These are phyloP conservation scores for Corythoichthys intestinalis DNA, from an alignment of 2,113 vertebrate species.

Conservation along the genomic window DNA sequence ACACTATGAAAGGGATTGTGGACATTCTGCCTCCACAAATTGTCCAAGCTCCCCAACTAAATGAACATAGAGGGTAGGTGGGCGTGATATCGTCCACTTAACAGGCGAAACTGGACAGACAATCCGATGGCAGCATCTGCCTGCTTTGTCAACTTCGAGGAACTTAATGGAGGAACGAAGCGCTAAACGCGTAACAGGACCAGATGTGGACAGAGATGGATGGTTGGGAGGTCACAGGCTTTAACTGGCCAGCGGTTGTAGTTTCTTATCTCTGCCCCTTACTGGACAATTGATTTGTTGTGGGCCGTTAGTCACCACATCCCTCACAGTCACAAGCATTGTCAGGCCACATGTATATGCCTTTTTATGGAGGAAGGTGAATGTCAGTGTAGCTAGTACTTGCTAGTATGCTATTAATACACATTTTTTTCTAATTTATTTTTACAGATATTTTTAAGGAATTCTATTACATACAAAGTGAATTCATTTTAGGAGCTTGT, in stretches of 20 bases:
- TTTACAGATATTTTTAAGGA: background rate
- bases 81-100: constrained; percentile 51
- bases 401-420: background rate
- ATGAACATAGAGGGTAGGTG: constrained; percentile 38
- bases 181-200: constrained; percentile 69
- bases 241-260: constrained; percentile 73
- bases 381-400: background rate
- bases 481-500: too few species aligned
- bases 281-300: constrained; percentile 87
- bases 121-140: constrained; percentile 81
- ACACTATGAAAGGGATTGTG: constrained; percentile 51
- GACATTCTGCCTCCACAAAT: constrained; percentile 40
- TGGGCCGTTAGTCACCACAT: constrained; percentile 82
- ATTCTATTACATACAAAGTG: background rate
- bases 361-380: constrained; percentile 48
- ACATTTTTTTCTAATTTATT: background rate
- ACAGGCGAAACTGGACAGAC: constrained; percentile 41
- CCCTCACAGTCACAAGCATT: constrained; percentile 28
- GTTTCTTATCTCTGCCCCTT: constrained; percentile 80
- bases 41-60: constrained; percentile 37
- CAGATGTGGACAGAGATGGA: constrained; percentile 85
- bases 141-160: constrained; percentile 70
- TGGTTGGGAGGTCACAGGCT: constrained; percentile 79
- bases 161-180: constrained; percentile 74
- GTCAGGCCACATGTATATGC: constrained; percentile 42